Evolutionary conservation across 2,888 invertebrate species (phyloP).

Genomic region (Sphecodes monilicornis): DNA sequence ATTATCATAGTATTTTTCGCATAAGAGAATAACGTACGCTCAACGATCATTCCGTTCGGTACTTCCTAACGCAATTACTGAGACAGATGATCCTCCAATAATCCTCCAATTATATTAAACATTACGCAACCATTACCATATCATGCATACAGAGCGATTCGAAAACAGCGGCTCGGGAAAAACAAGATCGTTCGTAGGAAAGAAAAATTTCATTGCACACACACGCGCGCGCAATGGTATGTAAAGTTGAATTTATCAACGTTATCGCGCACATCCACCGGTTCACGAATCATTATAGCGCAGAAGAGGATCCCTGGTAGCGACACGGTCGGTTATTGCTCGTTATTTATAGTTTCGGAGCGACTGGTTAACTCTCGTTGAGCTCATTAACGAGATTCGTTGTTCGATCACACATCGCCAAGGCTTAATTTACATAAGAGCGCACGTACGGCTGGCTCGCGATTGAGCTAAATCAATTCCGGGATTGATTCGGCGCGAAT

Average conservation of each 20-base stretch:
- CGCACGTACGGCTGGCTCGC: slow-evolving; percentile 2
- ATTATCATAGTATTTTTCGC: neutral
- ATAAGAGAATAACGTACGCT: neutral
- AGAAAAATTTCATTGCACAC: neutral
- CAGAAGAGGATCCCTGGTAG: neutral
- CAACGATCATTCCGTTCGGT: neutral
- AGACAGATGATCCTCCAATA: neutral
- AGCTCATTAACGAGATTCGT: slow-evolving; percentile 24
- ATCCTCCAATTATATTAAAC: slow-evolving; percentile 1
- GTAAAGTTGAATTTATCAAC: neutral
- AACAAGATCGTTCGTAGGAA: neutral
- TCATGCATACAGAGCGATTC: neutral
- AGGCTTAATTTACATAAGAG: slow-evolving; percentile 30
- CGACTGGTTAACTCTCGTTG: slow-evolving; percentile 26
- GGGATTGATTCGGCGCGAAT: slow-evolving; percentile 34
- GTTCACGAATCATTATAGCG: neutral
- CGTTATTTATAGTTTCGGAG: slow-evolving; percentile 12
- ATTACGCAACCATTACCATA: neutral
- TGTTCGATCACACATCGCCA: slow-evolving; percentile 1
- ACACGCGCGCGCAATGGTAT: neutral
- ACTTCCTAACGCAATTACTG: neutral
- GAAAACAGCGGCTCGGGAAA: neutral
- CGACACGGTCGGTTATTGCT: neutral
- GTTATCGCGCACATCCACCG: neutral
- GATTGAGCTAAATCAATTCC: slow-evolving; percentile 45